These are phyloP conservation scores for Picus viridis DNA, from an alignment of 2,797 vertebrate species.

Conservation along the genomic window DNA sequence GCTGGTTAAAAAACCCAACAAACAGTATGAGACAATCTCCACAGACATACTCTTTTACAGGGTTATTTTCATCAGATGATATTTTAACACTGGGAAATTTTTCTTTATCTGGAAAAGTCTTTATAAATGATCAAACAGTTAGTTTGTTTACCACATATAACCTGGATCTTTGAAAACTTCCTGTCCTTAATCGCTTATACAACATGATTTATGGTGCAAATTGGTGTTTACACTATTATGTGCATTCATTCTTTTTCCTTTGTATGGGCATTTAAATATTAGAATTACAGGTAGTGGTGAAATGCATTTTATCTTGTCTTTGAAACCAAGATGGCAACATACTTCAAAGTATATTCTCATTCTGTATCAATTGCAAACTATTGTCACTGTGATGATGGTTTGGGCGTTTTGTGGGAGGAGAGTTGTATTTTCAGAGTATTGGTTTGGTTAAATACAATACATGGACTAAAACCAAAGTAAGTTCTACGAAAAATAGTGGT, in stretches of 20 bases:
- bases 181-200: constrained; percentile 30
- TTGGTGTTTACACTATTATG: not conserved
- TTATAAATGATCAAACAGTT: constrained; percentile 48
- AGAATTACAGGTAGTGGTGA: not conserved
- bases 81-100: constrained; percentile 29
- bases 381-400: constrained; percentile 13
- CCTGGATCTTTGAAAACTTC: constrained; percentile 32
- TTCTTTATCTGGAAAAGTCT: constrained; percentile 38
- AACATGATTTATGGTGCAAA: constrained; percentile 53
- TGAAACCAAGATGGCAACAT: constrained; percentile 17
- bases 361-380: constrained; percentile 42
- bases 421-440: not conserved
- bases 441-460: constrained; percentile 38
- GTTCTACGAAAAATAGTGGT: not conserved
- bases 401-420: not conserved
- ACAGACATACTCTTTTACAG: constrained; percentile 9
- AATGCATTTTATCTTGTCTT: not conserved
- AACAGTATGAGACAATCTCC: not conserved
- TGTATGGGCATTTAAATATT: not conserved
- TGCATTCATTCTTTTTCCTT: not conserved
- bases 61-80: not conserved
- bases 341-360: not conserved
- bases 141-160: constrained; percentile 47
- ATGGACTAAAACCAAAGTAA: constrained; percentile 21
- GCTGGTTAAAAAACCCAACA: not conserved